phyloP scores from a whole-genome alignment of 1,140 invertebrate species.

The Catajapyx aquilonaris region DNA sequence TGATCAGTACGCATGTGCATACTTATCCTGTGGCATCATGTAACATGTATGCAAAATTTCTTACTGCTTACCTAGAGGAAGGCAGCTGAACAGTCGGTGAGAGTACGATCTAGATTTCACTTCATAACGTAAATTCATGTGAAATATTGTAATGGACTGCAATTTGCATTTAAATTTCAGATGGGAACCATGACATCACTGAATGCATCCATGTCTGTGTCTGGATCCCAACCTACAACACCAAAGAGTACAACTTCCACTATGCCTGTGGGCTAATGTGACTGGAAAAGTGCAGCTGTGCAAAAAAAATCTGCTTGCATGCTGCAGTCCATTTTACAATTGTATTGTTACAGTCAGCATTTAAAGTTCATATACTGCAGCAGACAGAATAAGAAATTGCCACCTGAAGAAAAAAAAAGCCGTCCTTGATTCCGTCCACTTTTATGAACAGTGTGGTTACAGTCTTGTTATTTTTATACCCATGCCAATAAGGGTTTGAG shows the following conservation, averaged over 20 bases:
- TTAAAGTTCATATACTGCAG: too few relatives aligned
- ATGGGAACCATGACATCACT: conserved; percentile 73
- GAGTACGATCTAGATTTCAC: conserved; percentile 1
- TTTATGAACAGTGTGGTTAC: too few relatives aligned
- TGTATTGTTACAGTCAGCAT: too few relatives aligned
- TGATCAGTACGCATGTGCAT: background rate
- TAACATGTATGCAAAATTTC: background rate
- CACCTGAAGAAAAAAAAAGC: too few relatives aligned
- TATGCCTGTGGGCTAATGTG: conserved; percentile 33
- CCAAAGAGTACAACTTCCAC: conserved; percentile 70
- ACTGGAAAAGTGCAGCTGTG: background rate
- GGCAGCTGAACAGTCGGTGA: too few relatives aligned
- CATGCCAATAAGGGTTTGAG: too few relatives aligned
- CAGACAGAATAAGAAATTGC: too few relatives aligned
- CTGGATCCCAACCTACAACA: conserved; percentile 64
- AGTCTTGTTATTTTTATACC: too few relatives aligned
- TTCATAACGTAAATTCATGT: conserved; percentile 3
- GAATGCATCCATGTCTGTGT: conserved; percentile 55
- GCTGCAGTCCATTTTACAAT: too few relatives aligned
- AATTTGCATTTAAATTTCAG: conserved; percentile 23
- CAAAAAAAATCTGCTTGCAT: too few relatives aligned
- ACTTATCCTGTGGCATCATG: background rate
- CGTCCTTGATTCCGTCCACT: background rate
- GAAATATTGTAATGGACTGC: conserved; percentile 4
- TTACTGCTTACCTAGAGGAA: too few relatives aligned